These are phyloP conservation scores for Anodontia alba DNA, from an alignment of 2,888 invertebrate species.

Conservation along the genomic window DNA sequence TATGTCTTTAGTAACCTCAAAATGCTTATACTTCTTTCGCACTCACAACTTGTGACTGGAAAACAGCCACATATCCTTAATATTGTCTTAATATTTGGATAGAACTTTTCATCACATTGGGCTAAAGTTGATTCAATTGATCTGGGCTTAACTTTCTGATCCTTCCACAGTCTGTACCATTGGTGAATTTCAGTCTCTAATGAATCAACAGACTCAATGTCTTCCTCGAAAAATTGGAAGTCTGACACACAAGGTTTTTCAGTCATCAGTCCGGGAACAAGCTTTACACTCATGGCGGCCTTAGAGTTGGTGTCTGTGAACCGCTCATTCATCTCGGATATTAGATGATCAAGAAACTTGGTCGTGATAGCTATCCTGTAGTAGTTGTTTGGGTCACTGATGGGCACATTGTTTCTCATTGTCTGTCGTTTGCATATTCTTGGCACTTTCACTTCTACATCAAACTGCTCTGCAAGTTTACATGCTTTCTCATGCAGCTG, in stretches of 20 bases:
- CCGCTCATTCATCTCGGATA: background rate
- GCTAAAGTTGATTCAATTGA: background rate
- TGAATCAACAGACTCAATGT: background rate
- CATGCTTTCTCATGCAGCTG: background rate
- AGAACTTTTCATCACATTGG: background rate
- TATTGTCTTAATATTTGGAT: background rate
- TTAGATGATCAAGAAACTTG: background rate
- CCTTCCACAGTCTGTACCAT: background rate
- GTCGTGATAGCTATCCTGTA: background rate
- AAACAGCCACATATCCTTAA: background rate
- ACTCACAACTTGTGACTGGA: background rate
- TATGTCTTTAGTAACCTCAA: background rate
- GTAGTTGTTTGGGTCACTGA: background rate
- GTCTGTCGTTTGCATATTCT: background rate
- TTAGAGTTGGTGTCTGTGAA: background rate
- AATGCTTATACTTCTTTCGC: background rate
- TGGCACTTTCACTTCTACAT: background rate
- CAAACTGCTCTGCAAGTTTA: background rate
- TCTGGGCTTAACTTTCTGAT: background rate
- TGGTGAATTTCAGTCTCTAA: background rate
- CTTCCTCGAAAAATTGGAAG: background rate
- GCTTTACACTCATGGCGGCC: background rate
- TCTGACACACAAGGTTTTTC: background rate
- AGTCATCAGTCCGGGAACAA: background rate
- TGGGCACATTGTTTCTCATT: background rate